A percentile compares a stretch with the other conserved stretches of the same genome.
Evolutionary conservation across 2,888 invertebrate genomes (phyloP).

Genomic region (Brachycybe producta): DNA sequence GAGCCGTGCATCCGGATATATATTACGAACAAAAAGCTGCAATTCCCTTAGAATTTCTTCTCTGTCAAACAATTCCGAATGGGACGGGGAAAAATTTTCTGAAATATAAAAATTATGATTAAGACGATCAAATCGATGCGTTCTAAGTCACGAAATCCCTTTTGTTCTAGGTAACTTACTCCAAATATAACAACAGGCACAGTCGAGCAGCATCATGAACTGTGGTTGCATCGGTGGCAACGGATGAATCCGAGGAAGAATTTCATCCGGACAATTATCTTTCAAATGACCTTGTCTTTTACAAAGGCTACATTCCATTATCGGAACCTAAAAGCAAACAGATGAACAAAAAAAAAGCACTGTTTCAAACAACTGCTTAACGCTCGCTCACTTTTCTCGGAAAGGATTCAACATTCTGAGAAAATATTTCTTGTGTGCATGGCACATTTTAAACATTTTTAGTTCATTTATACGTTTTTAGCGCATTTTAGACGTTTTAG

Average conservation of each 20-base stretch:
- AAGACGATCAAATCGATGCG: neutral
- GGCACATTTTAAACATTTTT: neutral
- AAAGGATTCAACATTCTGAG: too few relatives aligned
- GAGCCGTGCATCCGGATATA: constrained; percentile 35
- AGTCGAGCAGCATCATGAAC: constrained; percentile 29
- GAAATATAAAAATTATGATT: neutral
- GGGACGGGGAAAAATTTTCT: constrained; percentile 6
- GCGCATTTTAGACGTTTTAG: too few relatives aligned
- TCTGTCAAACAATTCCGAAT: constrained; percentile 23
- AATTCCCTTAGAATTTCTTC: constrained; percentile 32
- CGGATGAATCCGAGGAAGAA: constrained; percentile 33
- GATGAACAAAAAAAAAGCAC: too few relatives aligned
- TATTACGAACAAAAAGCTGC: constrained; percentile 29
- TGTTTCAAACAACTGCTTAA: too few relatives aligned
- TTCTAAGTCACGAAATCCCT: neutral
- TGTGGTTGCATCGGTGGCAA: constrained; percentile 32
- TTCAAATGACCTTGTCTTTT: constrained; percentile 39
- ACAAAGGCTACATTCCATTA: constrained; percentile 38
- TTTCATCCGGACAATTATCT: constrained; percentile 39
- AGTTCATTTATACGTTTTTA: neutral
- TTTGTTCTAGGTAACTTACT: constrained; percentile 23
- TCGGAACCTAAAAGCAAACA: constrained; percentile 22
- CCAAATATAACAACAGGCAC: constrained; percentile 31
- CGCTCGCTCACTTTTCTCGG: too few relatives aligned
- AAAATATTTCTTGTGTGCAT: constrained; percentile 9